Percentiles rank a stretch among this genome's conserved stretches.
phyloP scores from a whole-genome alignment of 1,140 invertebrate species.

The Trichonephila clavata region DNA sequence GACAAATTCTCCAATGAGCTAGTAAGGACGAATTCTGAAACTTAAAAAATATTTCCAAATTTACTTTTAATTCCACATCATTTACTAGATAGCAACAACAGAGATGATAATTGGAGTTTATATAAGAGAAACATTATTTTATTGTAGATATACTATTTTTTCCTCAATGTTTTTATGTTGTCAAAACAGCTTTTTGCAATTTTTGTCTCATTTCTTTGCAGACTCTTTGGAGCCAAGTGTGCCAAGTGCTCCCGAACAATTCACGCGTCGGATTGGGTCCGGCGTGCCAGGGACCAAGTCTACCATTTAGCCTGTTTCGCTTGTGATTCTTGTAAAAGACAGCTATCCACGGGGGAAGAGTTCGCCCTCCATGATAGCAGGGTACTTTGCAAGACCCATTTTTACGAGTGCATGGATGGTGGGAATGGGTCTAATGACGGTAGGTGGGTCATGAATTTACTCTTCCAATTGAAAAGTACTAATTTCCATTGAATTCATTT shows the following conservation, averaged over 20 bases:
- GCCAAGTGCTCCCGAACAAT: constrained; percentile 96
- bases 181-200: background rate
- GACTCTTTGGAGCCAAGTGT: constrained; percentile 97
- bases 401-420: constrained; percentile 78
- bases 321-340: constrained; percentile 97
- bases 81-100: too few relatives aligned
- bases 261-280: constrained; percentile 97
- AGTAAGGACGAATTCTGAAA: too few relatives aligned
- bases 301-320: constrained; percentile 99
- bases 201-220: constrained; percentile 80
- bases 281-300: constrained; percentile 94
- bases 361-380: constrained; percentile 89
- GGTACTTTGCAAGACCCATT: constrained; percentile 82
- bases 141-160: background rate
- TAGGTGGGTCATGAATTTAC: constrained; percentile 73
- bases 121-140: too few relatives aligned
- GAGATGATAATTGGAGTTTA: too few relatives aligned
- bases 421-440: constrained; percentile 75
- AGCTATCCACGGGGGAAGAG: constrained; percentile 98
- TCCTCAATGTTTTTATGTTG: background rate
- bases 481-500: background rate
- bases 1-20: too few relatives aligned
- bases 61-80: too few relatives aligned
- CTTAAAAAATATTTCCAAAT: too few relatives aligned
- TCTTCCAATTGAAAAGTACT: constrained; percentile 31